Evolutionary conservation across 2,797 vertebrate genomes (phyloP), one percentile per base, ranked within the genome.

Genomic region (Sebastes diploproa): DNA sequence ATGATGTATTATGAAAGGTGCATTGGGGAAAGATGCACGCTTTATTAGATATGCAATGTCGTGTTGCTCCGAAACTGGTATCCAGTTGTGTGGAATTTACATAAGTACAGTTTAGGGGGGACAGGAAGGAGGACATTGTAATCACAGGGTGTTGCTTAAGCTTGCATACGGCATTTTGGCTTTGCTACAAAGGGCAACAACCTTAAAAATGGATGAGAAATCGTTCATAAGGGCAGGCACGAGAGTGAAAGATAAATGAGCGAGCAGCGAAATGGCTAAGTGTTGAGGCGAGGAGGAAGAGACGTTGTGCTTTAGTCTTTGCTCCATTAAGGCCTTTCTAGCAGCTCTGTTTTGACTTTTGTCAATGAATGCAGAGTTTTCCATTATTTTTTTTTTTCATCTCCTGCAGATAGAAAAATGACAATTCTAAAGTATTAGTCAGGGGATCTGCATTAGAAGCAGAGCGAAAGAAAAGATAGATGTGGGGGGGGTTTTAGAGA

Each of bases 391-490:
- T 65, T 63, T 63, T 67, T 62, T 42, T 52, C 30, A 69, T 81
- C 70, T 69, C 76, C 75, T 77, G 74, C 59, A 82, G 85, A 91
- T 78, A 84, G 81, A 87, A 85, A 87, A 88, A 89, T 83, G 63
- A 78, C 78, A 76, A 72, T 82, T 85, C 55, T 65, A 50, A 89
- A 83, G 82, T 89, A 81, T 80, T 85, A 77, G 76, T 85, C 72
- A 54, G 75, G 60, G 75, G 86, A 89, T 82, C 77, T 82, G 82
- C 92, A 88, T 93, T 88, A 77, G 83, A 73, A 82, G 77, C 69
- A 68, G 77, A 77, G 80, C 78, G 71, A 78, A 80, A 75, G 70
- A 80, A 82, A 69, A 82, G 80, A 89, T 84, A 76, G 71, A 90
- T 88, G 67, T 25, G 55, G 6, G 32, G 7, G 61, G 7, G 32